A percentile compares a stretch with the other conserved stretches of the same genome.
Evolutionary conservation across 2,113 vertebrate species (phyloP).

Genomic region (Alosa alosa): DNA sequence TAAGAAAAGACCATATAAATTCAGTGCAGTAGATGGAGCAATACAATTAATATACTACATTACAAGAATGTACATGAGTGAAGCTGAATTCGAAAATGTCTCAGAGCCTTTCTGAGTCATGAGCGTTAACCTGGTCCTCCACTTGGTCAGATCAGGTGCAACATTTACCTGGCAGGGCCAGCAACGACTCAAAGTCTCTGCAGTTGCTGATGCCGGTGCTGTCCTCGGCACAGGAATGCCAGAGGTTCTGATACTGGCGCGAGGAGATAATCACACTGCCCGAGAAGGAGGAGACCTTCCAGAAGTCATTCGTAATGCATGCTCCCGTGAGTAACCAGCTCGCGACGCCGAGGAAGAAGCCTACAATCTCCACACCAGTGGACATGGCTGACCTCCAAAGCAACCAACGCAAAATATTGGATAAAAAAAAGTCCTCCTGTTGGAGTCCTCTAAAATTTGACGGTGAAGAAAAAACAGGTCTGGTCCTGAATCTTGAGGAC

Average conservation of each 20-base stretch:
- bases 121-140: not conserved
- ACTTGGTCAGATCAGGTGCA: not conserved
- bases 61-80: too few species aligned
- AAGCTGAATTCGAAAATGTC: not conserved
- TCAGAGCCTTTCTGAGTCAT: not conserved
- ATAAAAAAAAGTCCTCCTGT: not conserved
- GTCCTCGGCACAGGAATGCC: constrained; percentile 68
- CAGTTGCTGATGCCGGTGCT: constrained; percentile 72
- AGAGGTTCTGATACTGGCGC: constrained; percentile 69
- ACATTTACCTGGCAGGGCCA: constrained; percentile 64
- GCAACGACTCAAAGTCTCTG: constrained; percentile 64
- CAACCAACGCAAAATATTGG: not conserved
- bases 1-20: not conserved
- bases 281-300: constrained; percentile 62
- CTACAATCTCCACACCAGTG: constrained; percentile 58
- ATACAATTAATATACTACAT: too few species aligned
- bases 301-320: constrained; percentile 63
- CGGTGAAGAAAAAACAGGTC: not conserved
- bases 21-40: too few species aligned
- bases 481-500: not conserved
- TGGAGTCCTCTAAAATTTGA: not conserved
- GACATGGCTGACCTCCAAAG: constrained; percentile 58
- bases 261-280: constrained; percentile 66
- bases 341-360: constrained; percentile 63
- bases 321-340: constrained; percentile 63